Conservation (phyloP, 2,797 vertebrate species). For the Syngnathus acus region DNA sequence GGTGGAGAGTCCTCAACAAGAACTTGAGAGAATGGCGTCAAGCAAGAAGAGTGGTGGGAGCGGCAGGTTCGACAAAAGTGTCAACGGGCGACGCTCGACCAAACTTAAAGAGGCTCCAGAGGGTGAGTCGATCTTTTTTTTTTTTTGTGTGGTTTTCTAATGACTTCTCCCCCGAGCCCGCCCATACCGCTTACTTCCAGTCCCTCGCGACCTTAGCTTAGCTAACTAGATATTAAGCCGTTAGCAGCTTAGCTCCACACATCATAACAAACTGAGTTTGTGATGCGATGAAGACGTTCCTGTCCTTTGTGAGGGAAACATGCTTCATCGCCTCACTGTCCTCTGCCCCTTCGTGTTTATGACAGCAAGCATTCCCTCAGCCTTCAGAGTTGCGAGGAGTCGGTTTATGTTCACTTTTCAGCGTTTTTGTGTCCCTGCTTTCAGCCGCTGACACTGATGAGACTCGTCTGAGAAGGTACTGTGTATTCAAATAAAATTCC, state of each 20-base stretch:
- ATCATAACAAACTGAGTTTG: neutral
- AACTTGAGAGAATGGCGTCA: conserved; percentile 72
- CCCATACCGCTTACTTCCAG: neutral
- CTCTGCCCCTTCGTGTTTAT: neutral
- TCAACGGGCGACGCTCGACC: conserved; percentile 67
- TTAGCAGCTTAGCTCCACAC: neutral
- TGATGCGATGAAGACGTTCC: neutral
- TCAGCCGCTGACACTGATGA: conserved; percentile 35
- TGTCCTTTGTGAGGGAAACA: neutral
- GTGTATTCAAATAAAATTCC: too few relatives aligned
- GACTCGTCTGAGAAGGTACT: conserved; percentile 45
- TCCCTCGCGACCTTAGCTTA: neutral
- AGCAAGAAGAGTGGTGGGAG: conserved; percentile 54
- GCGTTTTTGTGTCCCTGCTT: conserved; percentile 22
- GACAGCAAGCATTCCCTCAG: conserved; percentile 4
- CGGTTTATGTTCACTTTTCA: conserved; percentile 9
- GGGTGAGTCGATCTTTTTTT: conserved; percentile 45
- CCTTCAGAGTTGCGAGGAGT: neutral
- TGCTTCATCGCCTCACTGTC: neutral
- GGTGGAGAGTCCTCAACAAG: conserved; percentile 34
- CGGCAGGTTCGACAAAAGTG: conserved; percentile 54
- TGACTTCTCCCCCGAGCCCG: neutral
- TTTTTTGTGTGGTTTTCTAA: neutral
- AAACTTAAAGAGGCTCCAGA: conserved; percentile 65
- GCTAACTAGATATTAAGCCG: conserved; percentile 1